A percentile compares a stretch with the other conserved stretches of the same genome.
These are phyloP conservation scores for Xenopus petersii DNA, from an alignment of 2,797 vertebrate species.

Conservation along the genomic window DNA sequence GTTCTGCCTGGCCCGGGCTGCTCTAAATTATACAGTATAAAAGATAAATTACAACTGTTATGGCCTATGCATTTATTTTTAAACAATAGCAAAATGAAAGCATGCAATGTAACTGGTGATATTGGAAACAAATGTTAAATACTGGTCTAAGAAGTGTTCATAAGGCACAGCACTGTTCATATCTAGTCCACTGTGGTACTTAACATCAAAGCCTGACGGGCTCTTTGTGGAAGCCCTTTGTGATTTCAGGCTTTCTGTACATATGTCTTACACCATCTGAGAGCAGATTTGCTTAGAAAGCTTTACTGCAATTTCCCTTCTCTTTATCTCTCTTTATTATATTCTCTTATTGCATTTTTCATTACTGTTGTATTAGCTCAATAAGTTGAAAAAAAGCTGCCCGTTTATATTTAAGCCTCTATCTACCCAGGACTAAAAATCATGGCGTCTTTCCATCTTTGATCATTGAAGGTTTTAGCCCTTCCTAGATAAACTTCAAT, in stretches of 20 bases:
- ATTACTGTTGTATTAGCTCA: conserved; percentile 34
- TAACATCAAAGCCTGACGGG: conserved; percentile 62
- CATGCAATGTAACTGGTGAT: conserved; percentile 60
- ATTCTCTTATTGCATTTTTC: conserved; percentile 34
- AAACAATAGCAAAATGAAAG: conserved; percentile 68
- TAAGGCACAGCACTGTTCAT: conserved; percentile 54
- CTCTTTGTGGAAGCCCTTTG: conserved; percentile 55
- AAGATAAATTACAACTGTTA: conserved; percentile 67
- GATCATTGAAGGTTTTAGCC: too few species aligned
- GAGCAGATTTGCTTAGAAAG: conserved; percentile 32
- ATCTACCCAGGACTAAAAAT: not conserved
- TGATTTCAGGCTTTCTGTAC: conserved; percentile 46
- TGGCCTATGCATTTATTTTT: conserved; percentile 56
- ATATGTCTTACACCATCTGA: conserved; percentile 26
- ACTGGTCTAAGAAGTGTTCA: conserved; percentile 41
- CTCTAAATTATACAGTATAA: conserved; percentile 67
- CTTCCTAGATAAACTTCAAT: too few species aligned
- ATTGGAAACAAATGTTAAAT: conserved; percentile 68
- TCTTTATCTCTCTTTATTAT: conserved; percentile 25
- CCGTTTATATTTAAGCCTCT: not conserved
- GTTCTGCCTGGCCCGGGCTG: conserved; percentile 62
- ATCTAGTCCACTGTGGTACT: conserved; percentile 51
- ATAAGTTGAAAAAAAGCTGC: not conserved
- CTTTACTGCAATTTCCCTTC: conserved; percentile 7
- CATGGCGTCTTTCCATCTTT: not conserved